phyloP scores from a whole-genome alignment of 2,797 vertebrate species.

The Cuculus canorus region DNA sequence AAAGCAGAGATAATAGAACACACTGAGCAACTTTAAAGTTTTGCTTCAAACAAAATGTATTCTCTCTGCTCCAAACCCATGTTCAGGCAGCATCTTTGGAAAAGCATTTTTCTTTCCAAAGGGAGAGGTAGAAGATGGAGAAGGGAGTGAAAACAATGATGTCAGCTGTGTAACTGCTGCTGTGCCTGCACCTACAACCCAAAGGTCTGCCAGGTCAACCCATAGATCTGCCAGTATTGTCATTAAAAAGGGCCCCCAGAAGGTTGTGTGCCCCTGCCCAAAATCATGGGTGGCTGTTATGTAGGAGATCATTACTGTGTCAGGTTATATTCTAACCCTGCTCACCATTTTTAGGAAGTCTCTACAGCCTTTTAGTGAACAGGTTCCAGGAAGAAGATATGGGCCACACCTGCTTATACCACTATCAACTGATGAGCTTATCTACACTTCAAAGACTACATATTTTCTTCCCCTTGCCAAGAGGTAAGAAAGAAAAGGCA shows the following conservation, averaged over 20 bases:
- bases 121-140: neutral
- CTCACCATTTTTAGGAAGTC: neutral
- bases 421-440: neutral
- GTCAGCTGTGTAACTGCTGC: neutral
- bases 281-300: neutral
- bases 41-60: slow-evolving; percentile 2
- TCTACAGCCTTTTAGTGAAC: neutral
- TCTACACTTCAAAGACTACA: neutral
- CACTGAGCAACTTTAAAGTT: neutral
- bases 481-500: neutral
- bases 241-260: neutral
- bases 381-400: neutral
- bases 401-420: neutral
- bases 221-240: neutral
- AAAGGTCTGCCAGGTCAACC: no score
- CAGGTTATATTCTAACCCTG: neutral
- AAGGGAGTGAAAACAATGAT: neutral
- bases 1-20: neutral
- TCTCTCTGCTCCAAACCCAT: neutral
- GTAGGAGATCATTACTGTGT: neutral
- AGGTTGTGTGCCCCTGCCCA: neutral
- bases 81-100: neutral
- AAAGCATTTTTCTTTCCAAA: neutral
- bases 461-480: neutral
- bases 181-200: neutral